phyloP scores from a whole-genome alignment of 2,113 vertebrate genomes.

The Planiliza haematocheilus region DNA sequence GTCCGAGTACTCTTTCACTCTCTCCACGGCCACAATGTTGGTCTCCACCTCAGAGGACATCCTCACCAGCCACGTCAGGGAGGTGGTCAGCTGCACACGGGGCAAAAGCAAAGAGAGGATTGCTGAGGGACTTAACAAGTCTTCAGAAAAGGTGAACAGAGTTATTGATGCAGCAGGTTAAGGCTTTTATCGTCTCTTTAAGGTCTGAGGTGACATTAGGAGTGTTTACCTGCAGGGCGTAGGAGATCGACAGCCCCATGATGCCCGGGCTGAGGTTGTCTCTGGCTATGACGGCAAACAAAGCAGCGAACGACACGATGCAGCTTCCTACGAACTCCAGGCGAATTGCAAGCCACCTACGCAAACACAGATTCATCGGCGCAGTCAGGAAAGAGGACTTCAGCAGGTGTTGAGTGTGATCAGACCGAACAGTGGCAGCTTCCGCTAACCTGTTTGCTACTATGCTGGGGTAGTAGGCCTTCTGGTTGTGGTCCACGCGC shows the following conservation, averaged over 20 bases:
- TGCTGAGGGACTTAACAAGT: too few relatives aligned
- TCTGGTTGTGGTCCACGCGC: constrained; percentile 95
- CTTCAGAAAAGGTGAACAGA: too few relatives aligned
- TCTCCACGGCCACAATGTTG: constrained; percentile 96
- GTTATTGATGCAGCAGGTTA: too few relatives aligned
- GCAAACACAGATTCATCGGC: constrained; percentile 25
- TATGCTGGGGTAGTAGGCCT: constrained; percentile 95
- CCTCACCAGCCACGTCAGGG: constrained; percentile 95
- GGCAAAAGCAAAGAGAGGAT: too few relatives aligned
- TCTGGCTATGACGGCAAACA: constrained; percentile 91
- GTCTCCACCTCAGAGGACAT: constrained; percentile 97
- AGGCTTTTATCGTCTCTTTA: too few relatives aligned
- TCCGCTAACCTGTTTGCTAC: constrained; percentile 92
- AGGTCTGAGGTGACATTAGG: too few relatives aligned
- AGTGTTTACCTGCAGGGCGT: constrained; percentile 90
- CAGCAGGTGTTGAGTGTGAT: background rate
- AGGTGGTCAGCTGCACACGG: constrained; percentile 87
- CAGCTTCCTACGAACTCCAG: constrained; percentile 96
- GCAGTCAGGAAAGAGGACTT: background rate
- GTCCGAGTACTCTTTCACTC: constrained; percentile 91
- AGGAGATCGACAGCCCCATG: constrained; percentile 94
- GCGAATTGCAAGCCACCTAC: constrained; percentile 93
- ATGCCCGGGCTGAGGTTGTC: constrained; percentile 89
- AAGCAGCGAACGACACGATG: constrained; percentile 90
- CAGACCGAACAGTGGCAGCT: background rate